A percentile compares a stretch with the other conserved stretches of the same genome.
Evolutionary conservation across 92 coral and sea anemone genomes (phyloP).

Genomic region (Porites cylindrica): DNA sequence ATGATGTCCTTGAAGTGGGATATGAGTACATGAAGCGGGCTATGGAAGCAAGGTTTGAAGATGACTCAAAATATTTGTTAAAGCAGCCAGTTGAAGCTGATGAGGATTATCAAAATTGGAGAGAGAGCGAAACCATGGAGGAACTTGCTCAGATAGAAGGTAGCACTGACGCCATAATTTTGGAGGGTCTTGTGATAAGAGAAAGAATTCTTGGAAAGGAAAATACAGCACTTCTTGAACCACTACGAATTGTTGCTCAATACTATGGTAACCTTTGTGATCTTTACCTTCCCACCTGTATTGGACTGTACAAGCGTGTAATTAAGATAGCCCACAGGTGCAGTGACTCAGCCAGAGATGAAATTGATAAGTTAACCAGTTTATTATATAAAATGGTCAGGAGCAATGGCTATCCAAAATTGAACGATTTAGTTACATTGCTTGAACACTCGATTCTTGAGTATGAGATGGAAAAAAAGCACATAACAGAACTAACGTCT

Average conservation of each 20-base stretch:
- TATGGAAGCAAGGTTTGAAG: conserved; percentile 57
- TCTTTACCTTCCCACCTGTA: conserved; percentile 29
- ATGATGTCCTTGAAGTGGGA: conserved; percentile 1
- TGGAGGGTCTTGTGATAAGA: conserved; percentile 73
- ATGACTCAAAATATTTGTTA: not conserved
- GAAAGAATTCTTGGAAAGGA: conserved; percentile 71
- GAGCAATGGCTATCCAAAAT: no score
- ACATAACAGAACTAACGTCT: not conserved
- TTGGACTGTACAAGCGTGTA: conserved; percentile 63
- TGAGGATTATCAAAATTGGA: conserved; percentile 65
- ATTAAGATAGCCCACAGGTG: conserved; percentile 67
- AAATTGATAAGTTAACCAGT: conserved; percentile 10
- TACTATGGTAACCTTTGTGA: conserved; percentile 32
- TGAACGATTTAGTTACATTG: no score
- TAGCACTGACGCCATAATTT: conserved; percentile 56
- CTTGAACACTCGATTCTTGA: not conserved
- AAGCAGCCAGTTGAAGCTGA: conserved; percentile 54
- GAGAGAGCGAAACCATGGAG: conserved; percentile 65
- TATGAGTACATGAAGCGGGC: conserved; percentile 62
- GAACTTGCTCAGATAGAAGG: conserved; percentile 56
- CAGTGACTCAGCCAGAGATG: conserved; percentile 51
- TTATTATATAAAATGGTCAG: no score
- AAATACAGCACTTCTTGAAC: conserved; percentile 59
- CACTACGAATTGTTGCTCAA: conserved; percentile 70
- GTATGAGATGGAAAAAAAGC: not conserved